These are phyloP conservation scores for Rhadinocentrus ornatus DNA, from an alignment of 2,797 vertebrate species.

Conservation along the genomic window DNA sequence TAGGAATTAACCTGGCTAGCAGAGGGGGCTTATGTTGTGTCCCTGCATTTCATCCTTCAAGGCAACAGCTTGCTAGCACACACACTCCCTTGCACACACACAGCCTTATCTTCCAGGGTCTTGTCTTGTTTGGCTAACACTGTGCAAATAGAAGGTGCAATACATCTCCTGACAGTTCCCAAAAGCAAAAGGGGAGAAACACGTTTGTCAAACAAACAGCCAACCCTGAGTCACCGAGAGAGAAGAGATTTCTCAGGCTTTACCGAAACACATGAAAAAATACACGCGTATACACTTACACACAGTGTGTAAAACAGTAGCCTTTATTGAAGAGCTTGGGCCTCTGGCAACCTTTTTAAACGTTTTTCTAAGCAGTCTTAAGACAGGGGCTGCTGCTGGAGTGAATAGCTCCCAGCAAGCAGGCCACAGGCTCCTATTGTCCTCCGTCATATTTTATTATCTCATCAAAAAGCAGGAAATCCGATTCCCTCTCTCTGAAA, in stretches of 20 bases:
- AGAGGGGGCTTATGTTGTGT: constrained; percentile 63
- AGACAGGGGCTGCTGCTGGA: constrained; percentile 66
- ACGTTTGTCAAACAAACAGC: constrained; percentile 79
- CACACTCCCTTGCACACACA: constrained; percentile 54
- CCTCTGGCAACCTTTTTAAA: constrained; percentile 77
- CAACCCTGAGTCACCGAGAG: constrained; percentile 75
- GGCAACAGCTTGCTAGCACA: constrained; percentile 67
- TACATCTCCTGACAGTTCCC: constrained; percentile 84
- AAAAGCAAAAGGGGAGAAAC: constrained; percentile 77
- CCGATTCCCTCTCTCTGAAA: constrained; percentile 81
- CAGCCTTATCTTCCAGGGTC: constrained; percentile 82
- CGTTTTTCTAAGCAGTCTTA: constrained; percentile 79
- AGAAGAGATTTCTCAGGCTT: constrained; percentile 79
- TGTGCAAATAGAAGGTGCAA: constrained; percentile 83
- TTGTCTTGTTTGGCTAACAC: constrained; percentile 79
- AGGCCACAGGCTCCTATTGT: constrained; percentile 78
- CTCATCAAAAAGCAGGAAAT: constrained; percentile 84
- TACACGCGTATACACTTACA: constrained; percentile 5
- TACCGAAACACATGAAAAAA: constrained; percentile 53
- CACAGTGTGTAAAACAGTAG: constrained; percentile 67
- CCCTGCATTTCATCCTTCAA: constrained; percentile 82
- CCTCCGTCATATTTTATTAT: constrained; percentile 80
- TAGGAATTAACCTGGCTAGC: constrained; percentile 80
- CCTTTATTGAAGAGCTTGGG: constrained; percentile 62
- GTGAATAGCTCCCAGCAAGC: constrained; percentile 77